Evolutionary conservation across 1,140 invertebrate genomes (phyloP).

Genomic region (Lycorma delicatula): DNA sequence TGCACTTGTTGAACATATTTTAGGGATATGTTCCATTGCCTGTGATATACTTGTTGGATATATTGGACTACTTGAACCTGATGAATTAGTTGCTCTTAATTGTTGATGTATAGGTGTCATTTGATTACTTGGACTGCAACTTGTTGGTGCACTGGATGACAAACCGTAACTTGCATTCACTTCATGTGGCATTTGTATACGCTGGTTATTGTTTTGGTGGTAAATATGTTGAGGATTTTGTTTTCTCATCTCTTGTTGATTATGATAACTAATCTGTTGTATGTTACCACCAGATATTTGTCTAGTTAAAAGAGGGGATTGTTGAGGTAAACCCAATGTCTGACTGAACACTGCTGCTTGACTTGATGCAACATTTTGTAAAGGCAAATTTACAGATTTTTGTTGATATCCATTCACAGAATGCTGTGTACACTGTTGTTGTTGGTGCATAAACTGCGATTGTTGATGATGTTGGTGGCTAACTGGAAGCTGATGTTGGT

Average conservation of each 20-base stretch:
- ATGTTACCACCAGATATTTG: no score
- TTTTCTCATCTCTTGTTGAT: not conserved
- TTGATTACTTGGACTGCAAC: not conserved
- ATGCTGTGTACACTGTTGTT: not conserved
- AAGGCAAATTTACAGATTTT: no score
- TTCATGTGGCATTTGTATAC: no score
- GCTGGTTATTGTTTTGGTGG: no score
- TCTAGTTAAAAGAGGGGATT: slow-evolving; percentile 9
- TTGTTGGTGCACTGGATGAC: no score
- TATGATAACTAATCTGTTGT: not conserved
- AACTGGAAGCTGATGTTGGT: slow-evolving; percentile 8
- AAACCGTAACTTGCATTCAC: not conserved
- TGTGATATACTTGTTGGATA: no score
- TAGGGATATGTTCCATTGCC: no score
- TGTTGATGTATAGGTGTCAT: not conserved
- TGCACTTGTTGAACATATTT: no score
- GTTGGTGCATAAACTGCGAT: not conserved
- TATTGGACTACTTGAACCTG: no score
- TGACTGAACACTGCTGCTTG: not conserved
- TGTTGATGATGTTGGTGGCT: not conserved
- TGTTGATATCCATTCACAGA: not conserved
- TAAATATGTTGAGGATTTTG: slow-evolving; percentile 2
- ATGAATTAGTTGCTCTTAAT: not conserved
- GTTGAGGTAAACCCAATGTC: slow-evolving; percentile 1
- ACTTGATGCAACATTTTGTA: not conserved